These are phyloP conservation scores for Hiodon alosoides DNA, from an alignment of 2,113 vertebrate species.

Conservation along the genomic window DNA sequence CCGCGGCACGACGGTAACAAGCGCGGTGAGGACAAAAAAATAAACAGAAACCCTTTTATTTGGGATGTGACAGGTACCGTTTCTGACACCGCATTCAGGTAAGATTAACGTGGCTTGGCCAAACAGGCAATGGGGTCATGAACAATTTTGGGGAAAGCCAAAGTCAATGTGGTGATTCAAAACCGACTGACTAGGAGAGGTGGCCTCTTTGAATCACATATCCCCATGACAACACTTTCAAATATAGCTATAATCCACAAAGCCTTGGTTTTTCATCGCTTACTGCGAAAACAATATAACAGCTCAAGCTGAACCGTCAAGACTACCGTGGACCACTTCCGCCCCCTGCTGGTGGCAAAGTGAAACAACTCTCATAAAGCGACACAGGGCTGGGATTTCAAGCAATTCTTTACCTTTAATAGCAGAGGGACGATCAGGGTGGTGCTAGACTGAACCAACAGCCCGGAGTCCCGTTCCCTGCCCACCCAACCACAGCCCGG, in stretches of 20 bases:
- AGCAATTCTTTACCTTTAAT: not conserved
- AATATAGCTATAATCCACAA: not conserved
- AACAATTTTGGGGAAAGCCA: not conserved
- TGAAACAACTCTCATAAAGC: not conserved
- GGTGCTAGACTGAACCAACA: no score
- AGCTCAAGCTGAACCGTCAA: not conserved
- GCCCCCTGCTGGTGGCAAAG: slow-evolving; percentile 57
- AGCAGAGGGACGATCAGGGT: no score
- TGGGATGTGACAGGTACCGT: not conserved
- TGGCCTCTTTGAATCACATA: not conserved
- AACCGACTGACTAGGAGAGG: not conserved
- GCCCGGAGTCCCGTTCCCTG: not conserved
- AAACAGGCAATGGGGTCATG: not conserved
- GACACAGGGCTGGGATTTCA: not conserved
- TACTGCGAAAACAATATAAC: not conserved
- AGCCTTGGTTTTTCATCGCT: not conserved
- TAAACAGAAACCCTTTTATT: not conserved
- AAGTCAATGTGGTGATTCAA: not conserved
- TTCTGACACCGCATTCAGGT: not conserved
- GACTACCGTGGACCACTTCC: slow-evolving; percentile 53
- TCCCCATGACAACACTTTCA: not conserved
- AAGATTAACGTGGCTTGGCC: not conserved
- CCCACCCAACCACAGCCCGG: not conserved
- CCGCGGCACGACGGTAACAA: no score
- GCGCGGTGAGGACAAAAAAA: no score